phyloP scores from a whole-genome alignment of 2,113 vertebrate species.

The Lates calcarifer region DNA sequence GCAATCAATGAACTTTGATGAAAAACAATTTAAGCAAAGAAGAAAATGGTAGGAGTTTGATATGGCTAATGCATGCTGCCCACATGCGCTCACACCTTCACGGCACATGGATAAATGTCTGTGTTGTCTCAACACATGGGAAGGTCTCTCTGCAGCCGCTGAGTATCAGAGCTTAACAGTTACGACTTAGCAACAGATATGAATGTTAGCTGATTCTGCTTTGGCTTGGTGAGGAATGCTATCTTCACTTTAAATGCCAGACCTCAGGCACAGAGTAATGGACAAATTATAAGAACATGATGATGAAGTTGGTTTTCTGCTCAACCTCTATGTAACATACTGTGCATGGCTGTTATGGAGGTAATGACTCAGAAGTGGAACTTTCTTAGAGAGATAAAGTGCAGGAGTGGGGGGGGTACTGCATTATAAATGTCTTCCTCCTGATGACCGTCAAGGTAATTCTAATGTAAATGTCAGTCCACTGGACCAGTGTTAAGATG shows the following conservation, averaged over 20 bases:
- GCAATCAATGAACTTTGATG: constrained; percentile 59
- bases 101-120: constrained; percentile 1
- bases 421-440: constrained; percentile 16
- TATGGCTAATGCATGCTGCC: constrained; percentile 25
- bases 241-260: neutral
- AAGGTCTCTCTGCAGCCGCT: constrained; percentile 10
- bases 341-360: constrained; percentile 24
- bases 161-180: constrained; percentile 12
- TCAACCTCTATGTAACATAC: neutral
- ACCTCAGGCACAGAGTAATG: constrained; percentile 13
- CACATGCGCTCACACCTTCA: constrained; percentile 17
- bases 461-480: constrained; percentile 79
- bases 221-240: neutral
- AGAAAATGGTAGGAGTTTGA: constrained; percentile 44
- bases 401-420: neutral
- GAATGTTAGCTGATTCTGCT: neutral
- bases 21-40: constrained; percentile 50
- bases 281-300: neutral
- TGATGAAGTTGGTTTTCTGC: constrained; percentile 16
- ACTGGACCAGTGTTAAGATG: constrained; percentile 33
- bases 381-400: constrained; percentile 36
- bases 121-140: neutral
- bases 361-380: constrained; percentile 36
- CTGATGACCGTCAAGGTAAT: constrained; percentile 62
- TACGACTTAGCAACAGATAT: constrained; percentile 7